Evolutionary conservation across 1,140 invertebrate genomes (phyloP).

Genomic region (Monomorium pharaonis): DNA sequence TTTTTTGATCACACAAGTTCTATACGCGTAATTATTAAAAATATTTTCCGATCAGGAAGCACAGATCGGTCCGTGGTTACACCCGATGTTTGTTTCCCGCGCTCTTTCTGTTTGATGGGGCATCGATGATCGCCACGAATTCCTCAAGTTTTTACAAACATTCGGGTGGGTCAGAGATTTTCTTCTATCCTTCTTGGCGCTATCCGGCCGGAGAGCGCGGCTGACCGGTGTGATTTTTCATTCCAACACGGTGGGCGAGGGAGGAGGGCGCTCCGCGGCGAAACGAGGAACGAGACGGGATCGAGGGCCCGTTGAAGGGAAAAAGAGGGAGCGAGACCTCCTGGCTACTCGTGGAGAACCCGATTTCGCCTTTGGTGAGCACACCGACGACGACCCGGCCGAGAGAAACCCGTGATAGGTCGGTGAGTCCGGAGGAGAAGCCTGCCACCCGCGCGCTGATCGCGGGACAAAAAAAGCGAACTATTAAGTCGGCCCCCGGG

Average conservation of each 20-base stretch:
- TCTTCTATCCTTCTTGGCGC: conserved; percentile 18
- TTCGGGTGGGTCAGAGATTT: background rate
- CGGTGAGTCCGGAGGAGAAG: conserved; percentile 33
- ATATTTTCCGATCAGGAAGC: background rate
- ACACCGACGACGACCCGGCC: conserved; percentile 12
- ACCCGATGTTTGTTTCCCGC: background rate
- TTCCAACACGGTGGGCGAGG: conserved; percentile 19
- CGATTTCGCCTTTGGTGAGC: conserved; percentile 45
- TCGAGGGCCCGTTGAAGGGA: background rate
- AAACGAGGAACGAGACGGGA: conserved; percentile 7
- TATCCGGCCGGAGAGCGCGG: conserved; percentile 8
- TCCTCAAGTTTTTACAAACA: conserved; percentile 15
- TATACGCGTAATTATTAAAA: background rate
- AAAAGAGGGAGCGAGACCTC: conserved; percentile 30
- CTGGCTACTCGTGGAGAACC: conserved; percentile 32
- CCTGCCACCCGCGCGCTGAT: conserved; percentile 59
- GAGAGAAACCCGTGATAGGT: conserved; percentile 39
- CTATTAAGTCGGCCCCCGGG: conserved; percentile 57
- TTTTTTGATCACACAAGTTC: background rate
- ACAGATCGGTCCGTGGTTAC: too few relatives aligned
- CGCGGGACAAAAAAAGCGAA: conserved; percentile 53
- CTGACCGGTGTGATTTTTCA: conserved; percentile 51
- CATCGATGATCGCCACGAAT: background rate
- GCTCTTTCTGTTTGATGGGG: background rate
- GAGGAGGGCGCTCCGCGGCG: background rate